Percentiles rank a stretch among this genome's conserved stretches.
Evolutionary conservation across 2,113 vertebrate genomes (phyloP).

Genomic region (Corynorhinus townsendii): DNA sequence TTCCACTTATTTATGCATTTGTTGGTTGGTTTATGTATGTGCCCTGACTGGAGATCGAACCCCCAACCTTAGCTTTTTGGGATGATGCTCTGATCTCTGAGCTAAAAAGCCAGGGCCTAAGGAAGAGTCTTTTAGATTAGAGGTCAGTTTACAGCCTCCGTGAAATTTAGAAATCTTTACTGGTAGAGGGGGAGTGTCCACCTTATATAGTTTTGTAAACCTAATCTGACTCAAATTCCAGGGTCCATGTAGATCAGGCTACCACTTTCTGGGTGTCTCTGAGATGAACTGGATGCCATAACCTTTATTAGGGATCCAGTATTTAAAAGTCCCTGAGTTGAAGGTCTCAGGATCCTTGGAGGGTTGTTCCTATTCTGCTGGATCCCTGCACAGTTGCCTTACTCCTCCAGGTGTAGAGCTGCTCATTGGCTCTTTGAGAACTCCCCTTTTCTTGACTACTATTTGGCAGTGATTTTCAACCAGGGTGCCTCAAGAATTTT

Average conservation of each 20-base stretch:
- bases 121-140: not conserved
- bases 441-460: not conserved
- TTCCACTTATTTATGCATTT: not conserved
- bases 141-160: not conserved
- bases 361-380: not conserved
- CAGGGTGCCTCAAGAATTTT: not conserved
- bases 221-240: not conserved
- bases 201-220: not conserved
- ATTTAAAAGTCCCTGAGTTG: not conserved
- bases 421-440: not conserved
- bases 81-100: not conserved
- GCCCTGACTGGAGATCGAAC: not conserved
- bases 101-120: not conserved
- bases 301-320: not conserved
- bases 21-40: not conserved
- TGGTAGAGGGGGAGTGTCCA: not conserved
- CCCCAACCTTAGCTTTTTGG: not conserved
- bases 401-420: not conserved
- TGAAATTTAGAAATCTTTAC: slow-evolving; percentile 26
- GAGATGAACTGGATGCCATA: not conserved
- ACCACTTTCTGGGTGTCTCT: not conserved
- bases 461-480: not conserved
- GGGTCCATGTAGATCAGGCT: not conserved
- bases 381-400: not conserved
- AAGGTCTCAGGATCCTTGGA: not conserved